Evolutionary conservation across 2,113 vertebrate species (phyloP), one percentile per base, ranked within the genome.

Genomic region (Cavia porcellus): DNA sequence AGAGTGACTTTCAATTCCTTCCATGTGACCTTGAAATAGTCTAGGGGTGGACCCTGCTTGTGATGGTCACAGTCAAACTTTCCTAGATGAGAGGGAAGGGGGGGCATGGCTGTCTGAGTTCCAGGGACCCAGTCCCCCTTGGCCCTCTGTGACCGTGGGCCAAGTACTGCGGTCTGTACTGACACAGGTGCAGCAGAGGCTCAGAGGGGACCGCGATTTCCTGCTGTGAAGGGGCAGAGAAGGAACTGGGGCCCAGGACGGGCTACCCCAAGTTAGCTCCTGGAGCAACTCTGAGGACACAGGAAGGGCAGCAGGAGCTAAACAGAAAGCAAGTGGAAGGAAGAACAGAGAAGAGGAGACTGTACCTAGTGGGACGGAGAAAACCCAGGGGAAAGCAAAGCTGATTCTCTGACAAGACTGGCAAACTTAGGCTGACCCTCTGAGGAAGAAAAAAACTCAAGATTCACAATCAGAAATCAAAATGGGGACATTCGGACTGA

Each of bases 21-120:
- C 47, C 12, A 32, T 3, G 1, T 32, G 52, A 59, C 59, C 0
- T 50, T 1, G 7, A 38, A 28, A 57, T 0, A 28, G 38, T 35
- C 57, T 35, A 10, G 20, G 19, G 13, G 0, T 3, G 6, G 14
- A 22, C 11, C 57, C 62, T 35, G 52, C 11, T 11, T 8, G 0
- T 11, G 17, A 45, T 0, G 24, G 66, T 47, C 72, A 59, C 3
- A 17, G 25, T 4, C 5, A 75, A 52, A 12, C 9, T 59, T 55
- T 45, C 30, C 11, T 10, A 4, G 4, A 20, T 0, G 38, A 0
- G 3, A 25, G 22, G 47, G 32, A 28, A 12, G 50, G 15, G 28
- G 0, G 9, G 14, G 5, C 8, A 1, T 7, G 6, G n/a, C 32
- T 6, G 13, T 5, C 4, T 6, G 47, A 28, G 32, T 11, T 9